Evolutionary conservation across 2,888 invertebrate species (phyloP).

Genomic region (Cataglyphis cursor): DNA sequence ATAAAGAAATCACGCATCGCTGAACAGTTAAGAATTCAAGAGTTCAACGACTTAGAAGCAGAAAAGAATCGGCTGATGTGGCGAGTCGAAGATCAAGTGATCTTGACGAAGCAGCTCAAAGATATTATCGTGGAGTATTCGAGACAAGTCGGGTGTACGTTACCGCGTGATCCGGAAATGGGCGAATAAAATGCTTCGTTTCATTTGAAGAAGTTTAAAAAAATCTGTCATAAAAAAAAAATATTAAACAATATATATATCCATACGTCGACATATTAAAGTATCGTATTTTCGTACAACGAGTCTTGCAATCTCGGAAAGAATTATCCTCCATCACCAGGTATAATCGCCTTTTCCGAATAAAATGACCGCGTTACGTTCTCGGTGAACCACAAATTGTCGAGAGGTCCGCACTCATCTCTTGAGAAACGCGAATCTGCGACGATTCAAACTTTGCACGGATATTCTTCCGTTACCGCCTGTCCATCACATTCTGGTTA

Average conservation of each 20-base stretch:
- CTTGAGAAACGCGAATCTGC: neutral
- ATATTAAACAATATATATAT: neutral
- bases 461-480: constrained; percentile 40
- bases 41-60: constrained; percentile 6
- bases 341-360: neutral
- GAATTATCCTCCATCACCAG: neutral
- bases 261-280: neutral
- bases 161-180: constrained; percentile 1
- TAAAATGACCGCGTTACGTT: constrained; percentile 21
- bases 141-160: constrained; percentile 23
- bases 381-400: constrained; percentile 26
- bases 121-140: constrained; percentile 24
- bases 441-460: constrained; percentile 33
- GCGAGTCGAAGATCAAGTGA: constrained; percentile 29
- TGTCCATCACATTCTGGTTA: constrained; percentile 53
- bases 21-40: constrained; percentile 15
- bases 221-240: constrained; percentile 16
- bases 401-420: neutral
- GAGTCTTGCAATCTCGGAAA: neutral
- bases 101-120: constrained; percentile 33
- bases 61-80: constrained; percentile 31
- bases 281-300: constrained; percentile 3
- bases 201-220: neutral
- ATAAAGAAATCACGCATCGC: neutral
- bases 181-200: constrained; percentile 15